A percentile compares a stretch with the other conserved stretches of the same genome.
phyloP scores from a whole-genome alignment of 2,797 vertebrate species.

The Leucoraja ocellata region DNA sequence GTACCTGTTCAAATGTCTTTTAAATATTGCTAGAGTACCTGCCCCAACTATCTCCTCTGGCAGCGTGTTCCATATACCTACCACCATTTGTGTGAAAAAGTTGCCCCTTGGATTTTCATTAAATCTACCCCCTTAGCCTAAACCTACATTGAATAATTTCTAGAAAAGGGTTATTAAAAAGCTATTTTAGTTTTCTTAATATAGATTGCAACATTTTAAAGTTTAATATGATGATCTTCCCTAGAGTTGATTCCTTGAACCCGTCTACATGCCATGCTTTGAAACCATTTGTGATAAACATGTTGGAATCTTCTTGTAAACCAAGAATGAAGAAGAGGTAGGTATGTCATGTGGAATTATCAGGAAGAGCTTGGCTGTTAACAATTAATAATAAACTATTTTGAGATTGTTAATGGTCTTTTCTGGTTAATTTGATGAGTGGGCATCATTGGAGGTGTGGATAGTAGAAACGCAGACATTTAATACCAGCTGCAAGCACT shows the following conservation, averaged over 20 bases:
- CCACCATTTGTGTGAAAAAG: too few species aligned
- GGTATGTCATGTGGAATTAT: background rate
- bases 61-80: too few species aligned
- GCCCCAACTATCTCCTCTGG: too few species aligned
- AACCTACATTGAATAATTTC: too few species aligned
- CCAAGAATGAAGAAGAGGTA: too few species aligned
- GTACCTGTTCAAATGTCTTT: too few species aligned
- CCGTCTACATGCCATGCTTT: background rate
- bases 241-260: background rate
- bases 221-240: background rate
- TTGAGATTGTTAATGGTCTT: background rate
- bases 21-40: too few species aligned
- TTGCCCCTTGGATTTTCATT: too few species aligned
- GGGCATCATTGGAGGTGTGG: background rate
- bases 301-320: background rate
- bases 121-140: too few species aligned
- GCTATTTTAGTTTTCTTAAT: background rate
- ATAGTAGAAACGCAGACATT: too few species aligned
- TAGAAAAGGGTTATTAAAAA: too few species aligned
- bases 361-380: background rate
- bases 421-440: background rate
- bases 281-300: background rate
- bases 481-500: background rate
- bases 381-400: background rate
- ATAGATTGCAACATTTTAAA: conserved; percentile 1